Evolutionary conservation across 1,140 invertebrate species (phyloP).

Genomic region (Drosophila bocki): DNA sequence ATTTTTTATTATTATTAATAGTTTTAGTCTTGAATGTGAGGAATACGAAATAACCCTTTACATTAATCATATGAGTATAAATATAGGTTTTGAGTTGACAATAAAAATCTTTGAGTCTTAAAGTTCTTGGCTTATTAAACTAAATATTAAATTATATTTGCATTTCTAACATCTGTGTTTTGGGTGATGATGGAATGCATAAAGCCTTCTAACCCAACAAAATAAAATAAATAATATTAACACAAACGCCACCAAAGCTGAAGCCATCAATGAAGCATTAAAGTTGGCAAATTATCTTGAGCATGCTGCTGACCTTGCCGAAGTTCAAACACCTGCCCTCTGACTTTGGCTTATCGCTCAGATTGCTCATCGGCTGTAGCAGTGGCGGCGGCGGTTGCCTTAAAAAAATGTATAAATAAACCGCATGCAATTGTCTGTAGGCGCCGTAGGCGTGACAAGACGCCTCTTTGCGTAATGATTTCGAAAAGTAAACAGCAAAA

Average conservation of each 20-base stretch:
- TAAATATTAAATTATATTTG: background rate
- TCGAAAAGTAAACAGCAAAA: conserved; percentile 45
- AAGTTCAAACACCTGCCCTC: conserved; percentile 79
- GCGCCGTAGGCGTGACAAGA: conserved; percentile 59
- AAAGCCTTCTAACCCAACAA: conserved; percentile 11
- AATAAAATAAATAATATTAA: background rate
- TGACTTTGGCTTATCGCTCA: conserved; percentile 69
- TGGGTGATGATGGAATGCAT: conserved; percentile 13
- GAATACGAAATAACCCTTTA: background rate
- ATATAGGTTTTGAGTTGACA: background rate
- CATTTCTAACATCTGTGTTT: background rate
- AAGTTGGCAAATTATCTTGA: conserved; percentile 49
- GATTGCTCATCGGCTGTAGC: conserved; percentile 30
- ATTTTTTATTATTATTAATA: background rate
- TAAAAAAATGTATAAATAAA: conserved; percentile 43
- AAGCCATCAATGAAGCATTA: conserved; percentile 18
- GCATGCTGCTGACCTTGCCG: conserved; percentile 59
- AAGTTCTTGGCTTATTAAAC: background rate
- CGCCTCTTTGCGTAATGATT: conserved; percentile 52
- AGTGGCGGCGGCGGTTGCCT: conserved; percentile 1
- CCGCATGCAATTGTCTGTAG: conserved; percentile 48
- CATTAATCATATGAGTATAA: background rate
- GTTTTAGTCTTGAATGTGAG: background rate
- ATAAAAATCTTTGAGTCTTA: background rate
- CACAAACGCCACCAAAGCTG: background rate